A percentile compares a stretch with the other conserved stretches of the same genome.
Conservation (phyloP, 1,140 invertebrate species). For the Drosophila orena region DNA sequence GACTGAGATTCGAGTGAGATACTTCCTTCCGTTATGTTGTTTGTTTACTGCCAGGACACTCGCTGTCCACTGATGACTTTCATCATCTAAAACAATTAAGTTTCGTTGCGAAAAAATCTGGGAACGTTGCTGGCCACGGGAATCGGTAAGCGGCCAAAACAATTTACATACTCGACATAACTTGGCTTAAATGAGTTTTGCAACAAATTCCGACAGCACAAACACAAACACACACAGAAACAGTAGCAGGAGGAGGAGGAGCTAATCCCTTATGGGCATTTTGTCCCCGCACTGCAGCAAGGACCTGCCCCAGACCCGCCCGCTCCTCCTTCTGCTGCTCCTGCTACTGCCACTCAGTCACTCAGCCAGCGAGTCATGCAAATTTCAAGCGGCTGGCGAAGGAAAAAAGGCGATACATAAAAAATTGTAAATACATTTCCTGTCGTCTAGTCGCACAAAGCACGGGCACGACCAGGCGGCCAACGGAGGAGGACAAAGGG, state of each 20-base stretch:
- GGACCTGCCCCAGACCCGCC: not conserved
- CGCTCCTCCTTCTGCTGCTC: not conserved
- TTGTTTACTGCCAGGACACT: conserved; percentile 44
- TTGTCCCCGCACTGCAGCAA: conserved; percentile 51
- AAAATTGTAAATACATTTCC: conserved; percentile 84
- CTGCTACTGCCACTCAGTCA: not conserved
- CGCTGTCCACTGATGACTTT: conserved; percentile 66
- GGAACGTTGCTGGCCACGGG: not conserved
- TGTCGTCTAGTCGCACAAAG: conserved; percentile 71
- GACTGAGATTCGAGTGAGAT: conserved; percentile 81
- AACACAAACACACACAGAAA: not conserved
- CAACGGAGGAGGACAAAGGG: conserved; percentile 31
- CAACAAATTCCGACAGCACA: conserved; percentile 73
- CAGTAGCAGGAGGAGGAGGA: not conserved
- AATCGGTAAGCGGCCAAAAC: conserved; percentile 55
- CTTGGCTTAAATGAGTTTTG: conserved; percentile 84
- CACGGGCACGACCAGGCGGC: conserved; percentile 5
- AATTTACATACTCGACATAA: conserved; percentile 83
- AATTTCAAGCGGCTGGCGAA: conserved; percentile 67
- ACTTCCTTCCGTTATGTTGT: conserved; percentile 77
- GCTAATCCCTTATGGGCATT: conserved; percentile 85
- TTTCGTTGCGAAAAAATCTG: conserved; percentile 69
- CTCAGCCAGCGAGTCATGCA: conserved; percentile 65
- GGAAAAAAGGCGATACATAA: conserved; percentile 70
- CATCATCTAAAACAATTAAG: conserved; percentile 84